Base-by-base conservation (phyloP, 2,888 invertebrate species). In the Dyspetes luteomarginatus region DNA sequence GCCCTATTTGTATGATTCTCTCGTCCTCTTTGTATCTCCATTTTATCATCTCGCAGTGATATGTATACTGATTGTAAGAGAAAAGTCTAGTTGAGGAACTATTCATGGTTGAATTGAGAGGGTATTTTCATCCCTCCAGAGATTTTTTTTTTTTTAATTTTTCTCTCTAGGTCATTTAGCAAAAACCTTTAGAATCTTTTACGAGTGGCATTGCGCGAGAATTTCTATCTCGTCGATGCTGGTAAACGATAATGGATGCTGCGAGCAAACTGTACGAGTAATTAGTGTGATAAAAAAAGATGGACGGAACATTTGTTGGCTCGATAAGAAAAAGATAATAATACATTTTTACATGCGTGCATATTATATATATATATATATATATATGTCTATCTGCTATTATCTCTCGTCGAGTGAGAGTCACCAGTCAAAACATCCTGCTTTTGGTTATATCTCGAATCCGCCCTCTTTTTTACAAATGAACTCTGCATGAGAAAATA, bases 381-480 rank as follows among this genome's bases (percentile, higher is more conserved):
- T 60, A 9, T 50, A 50, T 45, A 28, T 28, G 28, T 17, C 41
- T 19, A 15, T 72, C 28, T 22, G 45, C n/a, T n/a, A n/a, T n/a
- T 22, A 55, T 67, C 56, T 58, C 64, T 30, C 75, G 48, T 43
- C 7, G 3, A 17, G 48, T 15, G 56, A 50, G 58, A 82, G 82
- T 84, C 83, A 83, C n/a, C 85, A 88, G 88, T 87, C 85, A 87
- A 86, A 88, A 88, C 88, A 88, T 89, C 86, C 87, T 88, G 86
- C 77, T 74, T 76, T 64, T 56, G 79, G 68, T n/a, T 81, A 67
- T 78, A 65, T 73, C 76, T 75, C 64, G 60, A 74, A 67, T 62
- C 74, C 81, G 64, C 52, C 65, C 50, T 19, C 55, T 19, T 76
- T 9, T 17, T 36, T 36, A 2, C 36, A 9, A 19, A 5, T 45